phyloP scores from a whole-genome alignment of 2,888 invertebrate genomes.

The Tridacna crocea region DNA sequence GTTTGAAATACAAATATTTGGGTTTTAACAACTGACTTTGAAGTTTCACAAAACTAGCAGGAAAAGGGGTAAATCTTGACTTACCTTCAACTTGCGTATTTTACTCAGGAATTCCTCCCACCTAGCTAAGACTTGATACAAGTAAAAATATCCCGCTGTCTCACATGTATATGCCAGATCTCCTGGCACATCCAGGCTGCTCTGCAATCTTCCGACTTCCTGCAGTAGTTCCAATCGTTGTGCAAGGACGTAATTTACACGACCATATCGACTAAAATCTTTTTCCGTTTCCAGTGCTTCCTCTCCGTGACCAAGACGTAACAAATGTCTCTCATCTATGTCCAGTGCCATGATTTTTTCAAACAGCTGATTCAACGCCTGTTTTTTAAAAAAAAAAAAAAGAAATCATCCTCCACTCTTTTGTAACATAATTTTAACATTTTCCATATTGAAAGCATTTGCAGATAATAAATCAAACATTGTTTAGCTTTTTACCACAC shows the following conservation, averaged over 20 bases:
- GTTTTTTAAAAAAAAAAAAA: slow-evolving; percentile 16
- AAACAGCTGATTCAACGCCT: slow-evolving; percentile 98
- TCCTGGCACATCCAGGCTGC: slow-evolving; percentile 88
- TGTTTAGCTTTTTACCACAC: no score
- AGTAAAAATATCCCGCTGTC: slow-evolving; percentile 98
- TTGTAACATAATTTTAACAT: no score
- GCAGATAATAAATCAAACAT: no score
- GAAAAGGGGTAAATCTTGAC: not conserved
- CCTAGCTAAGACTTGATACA: slow-evolving; percentile 95
- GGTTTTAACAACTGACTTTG: no score
- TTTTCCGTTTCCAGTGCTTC: slow-evolving; percentile 99
- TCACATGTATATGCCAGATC: slow-evolving; percentile 94
- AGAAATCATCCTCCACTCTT: not conserved
- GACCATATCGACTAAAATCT: slow-evolving; percentile 98
- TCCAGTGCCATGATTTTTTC: slow-evolving; percentile 99
- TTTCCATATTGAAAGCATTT: no score
- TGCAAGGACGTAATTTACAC: slow-evolving; percentile 98
- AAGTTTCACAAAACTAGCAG: no score
- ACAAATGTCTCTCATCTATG: slow-evolving; percentile 97
- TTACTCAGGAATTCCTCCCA: slow-evolving; percentile 94
- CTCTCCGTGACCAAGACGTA: slow-evolving; percentile 99
- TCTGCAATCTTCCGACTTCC: slow-evolving; percentile 94
- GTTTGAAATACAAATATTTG: no score
- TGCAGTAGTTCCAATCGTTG: slow-evolving; percentile 95
- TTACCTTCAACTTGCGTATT: slow-evolving; percentile 85